Percentiles rank a stretch among this genome's conserved stretches.
Conservation (phyloP, 2,888 invertebrate species). For the Tortricodes alternella region DNA sequence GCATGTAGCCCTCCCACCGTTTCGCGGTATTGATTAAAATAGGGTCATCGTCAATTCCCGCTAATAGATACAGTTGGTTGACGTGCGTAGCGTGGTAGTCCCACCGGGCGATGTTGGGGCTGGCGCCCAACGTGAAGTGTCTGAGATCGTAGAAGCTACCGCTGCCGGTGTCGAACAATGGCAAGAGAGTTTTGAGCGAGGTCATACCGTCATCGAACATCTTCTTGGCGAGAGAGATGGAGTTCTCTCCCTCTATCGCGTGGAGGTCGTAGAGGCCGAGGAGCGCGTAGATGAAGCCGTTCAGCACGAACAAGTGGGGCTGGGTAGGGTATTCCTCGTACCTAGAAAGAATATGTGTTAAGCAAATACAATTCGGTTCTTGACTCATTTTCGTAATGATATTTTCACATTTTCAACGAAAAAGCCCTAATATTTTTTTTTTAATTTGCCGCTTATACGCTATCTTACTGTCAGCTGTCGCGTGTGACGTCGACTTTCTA, state of each 20-base stretch:
- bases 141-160: slow-evolving; percentile 98
- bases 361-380: too few relatives aligned
- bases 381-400: too few relatives aligned
- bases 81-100: slow-evolving; percentile 99
- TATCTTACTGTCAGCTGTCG: too few relatives aligned
- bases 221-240: slow-evolving; percentile 87
- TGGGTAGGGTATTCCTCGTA: slow-evolving; percentile 99
- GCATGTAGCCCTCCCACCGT: slow-evolving; percentile 97
- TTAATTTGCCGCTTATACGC: too few relatives aligned
- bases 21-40: slow-evolving; percentile 92
- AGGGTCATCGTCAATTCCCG: slow-evolving; percentile 92
- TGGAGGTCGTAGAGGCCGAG: slow-evolving; percentile 98
- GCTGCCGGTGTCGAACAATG: slow-evolving; percentile 96
- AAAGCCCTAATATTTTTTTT: too few relatives aligned
- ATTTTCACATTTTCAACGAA: too few relatives aligned
- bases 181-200: slow-evolving; percentile 93
- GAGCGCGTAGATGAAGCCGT: slow-evolving; percentile 98
- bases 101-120: slow-evolving; percentile 98
- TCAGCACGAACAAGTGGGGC: slow-evolving; percentile 97
- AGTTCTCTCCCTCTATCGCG: slow-evolving; percentile 87
- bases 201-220: slow-evolving; percentile 93
- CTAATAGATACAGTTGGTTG: slow-evolving; percentile 94
- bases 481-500: too few relatives aligned
- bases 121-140: slow-evolving; percentile 94
- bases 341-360: too few relatives aligned